Conservation (phyloP, 1,140 invertebrate species). For the Homalodisca vitripennis region DNA sequence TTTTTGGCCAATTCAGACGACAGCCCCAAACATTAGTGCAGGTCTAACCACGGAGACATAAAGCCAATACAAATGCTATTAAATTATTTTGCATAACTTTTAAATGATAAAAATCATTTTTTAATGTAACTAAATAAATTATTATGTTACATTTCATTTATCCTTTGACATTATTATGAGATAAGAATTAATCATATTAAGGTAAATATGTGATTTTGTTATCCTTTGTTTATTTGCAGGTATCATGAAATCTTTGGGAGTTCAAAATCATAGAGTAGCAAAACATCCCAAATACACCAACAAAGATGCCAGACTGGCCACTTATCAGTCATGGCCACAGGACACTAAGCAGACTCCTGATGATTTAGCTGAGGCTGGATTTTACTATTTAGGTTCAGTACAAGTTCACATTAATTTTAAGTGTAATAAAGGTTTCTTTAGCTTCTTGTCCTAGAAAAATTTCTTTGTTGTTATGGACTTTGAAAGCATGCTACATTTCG, state of each 20-base stretch:
- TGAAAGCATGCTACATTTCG: too few relatives aligned
- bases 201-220: background rate
- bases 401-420: too few relatives aligned
- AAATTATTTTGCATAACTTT: too few relatives aligned
- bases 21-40: too few relatives aligned
- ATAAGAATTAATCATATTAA: background rate
- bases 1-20: too few relatives aligned
- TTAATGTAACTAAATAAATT: too few relatives aligned
- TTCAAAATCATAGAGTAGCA: conserved; percentile 61
- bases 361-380: conserved; percentile 69
- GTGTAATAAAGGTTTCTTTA: too few relatives aligned
- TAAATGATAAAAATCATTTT: too few relatives aligned
- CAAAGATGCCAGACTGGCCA: conserved; percentile 60
- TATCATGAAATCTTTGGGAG: conserved; percentile 57
- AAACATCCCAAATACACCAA: conserved; percentile 60
- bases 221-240: conserved; percentile 34
- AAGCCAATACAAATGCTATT: too few relatives aligned
- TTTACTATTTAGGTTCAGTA: conserved; percentile 76
- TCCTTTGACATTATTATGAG: background rate
- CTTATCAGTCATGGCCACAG: conserved; percentile 64
- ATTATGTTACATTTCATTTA: background rate
- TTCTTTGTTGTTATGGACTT: too few relatives aligned
- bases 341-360: conserved; percentile 62
- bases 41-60: too few relatives aligned
- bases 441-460: too few relatives aligned